phyloP scores from a whole-genome alignment of 1,140 invertebrate genomes.

The Hypsibius dujardini region DNA sequence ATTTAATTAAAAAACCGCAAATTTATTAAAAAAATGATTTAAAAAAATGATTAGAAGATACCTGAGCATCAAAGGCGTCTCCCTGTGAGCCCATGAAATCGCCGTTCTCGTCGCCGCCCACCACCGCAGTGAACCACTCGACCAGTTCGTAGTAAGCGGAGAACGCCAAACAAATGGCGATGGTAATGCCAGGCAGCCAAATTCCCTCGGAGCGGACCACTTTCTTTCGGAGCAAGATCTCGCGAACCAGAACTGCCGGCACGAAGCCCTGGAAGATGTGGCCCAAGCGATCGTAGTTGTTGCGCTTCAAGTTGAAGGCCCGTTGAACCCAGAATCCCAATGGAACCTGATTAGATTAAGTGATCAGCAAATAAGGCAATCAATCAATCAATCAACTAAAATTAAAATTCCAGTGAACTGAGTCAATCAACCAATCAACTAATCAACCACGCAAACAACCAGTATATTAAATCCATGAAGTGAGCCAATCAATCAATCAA shows the following conservation, averaged over 20 bases:
- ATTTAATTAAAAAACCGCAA: too few relatives aligned
- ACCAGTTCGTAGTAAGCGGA: conserved; percentile 1
- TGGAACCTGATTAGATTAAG: too few relatives aligned
- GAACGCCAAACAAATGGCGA: not conserved
- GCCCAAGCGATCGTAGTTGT: not conserved
- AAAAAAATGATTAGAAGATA: too few relatives aligned
- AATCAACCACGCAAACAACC: too few relatives aligned
- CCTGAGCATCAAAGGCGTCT: too few relatives aligned
- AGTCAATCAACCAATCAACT: too few relatives aligned
- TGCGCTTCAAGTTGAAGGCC: conserved; percentile 4
- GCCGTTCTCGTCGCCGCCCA: not conserved
- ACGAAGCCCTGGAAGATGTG: not conserved
- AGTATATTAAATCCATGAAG: too few relatives aligned
- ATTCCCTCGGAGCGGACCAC: not conserved
- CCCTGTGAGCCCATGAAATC: not conserved
- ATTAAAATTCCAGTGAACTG: too few relatives aligned
- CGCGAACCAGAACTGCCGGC: conserved; percentile 2
- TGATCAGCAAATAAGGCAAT: too few relatives aligned
- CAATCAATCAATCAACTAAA: too few relatives aligned
- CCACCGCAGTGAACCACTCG: not conserved
- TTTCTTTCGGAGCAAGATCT: not conserved
- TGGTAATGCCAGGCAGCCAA: not conserved
- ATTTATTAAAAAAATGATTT: too few relatives aligned
- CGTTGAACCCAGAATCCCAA: not conserved
- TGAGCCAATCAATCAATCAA: too few relatives aligned